Percentiles rank a stretch among this genome's conserved stretches.
Conservation (phyloP, 2,888 invertebrate species). For the Bellardia pandia region DNA sequence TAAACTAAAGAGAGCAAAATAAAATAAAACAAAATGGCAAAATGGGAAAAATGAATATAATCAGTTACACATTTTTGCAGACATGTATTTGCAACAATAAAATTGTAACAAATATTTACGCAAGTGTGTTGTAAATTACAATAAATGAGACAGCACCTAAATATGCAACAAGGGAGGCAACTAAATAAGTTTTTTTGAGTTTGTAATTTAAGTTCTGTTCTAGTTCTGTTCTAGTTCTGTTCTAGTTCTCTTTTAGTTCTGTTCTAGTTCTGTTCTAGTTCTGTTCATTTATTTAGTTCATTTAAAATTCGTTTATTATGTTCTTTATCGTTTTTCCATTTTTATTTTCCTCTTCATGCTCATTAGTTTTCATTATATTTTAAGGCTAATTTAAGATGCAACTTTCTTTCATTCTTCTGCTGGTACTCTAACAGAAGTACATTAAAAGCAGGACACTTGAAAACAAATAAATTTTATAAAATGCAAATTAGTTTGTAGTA, state of each 20-base stretch:
- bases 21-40: not conserved
- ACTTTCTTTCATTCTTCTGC: not conserved
- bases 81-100: slow-evolving; percentile 48
- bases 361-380: slow-evolving; percentile 61
- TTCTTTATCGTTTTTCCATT: not conserved
- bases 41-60: not conserved
- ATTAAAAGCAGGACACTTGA: slow-evolving; percentile 31
- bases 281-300: not conserved
- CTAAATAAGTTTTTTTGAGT: too few species aligned
- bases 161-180: slow-evolving; percentile 40
- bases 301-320: not conserved
- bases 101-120: not conserved
- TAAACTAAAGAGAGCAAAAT: slow-evolving; percentile 1
- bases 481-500: slow-evolving; percentile 56
- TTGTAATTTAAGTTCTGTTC: too few species aligned
- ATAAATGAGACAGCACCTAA: slow-evolving; percentile 3
- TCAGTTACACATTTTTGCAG: slow-evolving; percentile 13
- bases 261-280: too few species aligned
- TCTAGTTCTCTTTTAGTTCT: too few species aligned
- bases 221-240: too few species aligned
- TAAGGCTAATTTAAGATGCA: slow-evolving; percentile 64
- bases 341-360: slow-evolving; percentile 24
- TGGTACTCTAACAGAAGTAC: not conserved
- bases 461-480: slow-evolving; percentile 50
- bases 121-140: too few species aligned